phyloP scores from a whole-genome alignment of 2,113 vertebrate genomes.

The Willisornis vidua region DNA sequence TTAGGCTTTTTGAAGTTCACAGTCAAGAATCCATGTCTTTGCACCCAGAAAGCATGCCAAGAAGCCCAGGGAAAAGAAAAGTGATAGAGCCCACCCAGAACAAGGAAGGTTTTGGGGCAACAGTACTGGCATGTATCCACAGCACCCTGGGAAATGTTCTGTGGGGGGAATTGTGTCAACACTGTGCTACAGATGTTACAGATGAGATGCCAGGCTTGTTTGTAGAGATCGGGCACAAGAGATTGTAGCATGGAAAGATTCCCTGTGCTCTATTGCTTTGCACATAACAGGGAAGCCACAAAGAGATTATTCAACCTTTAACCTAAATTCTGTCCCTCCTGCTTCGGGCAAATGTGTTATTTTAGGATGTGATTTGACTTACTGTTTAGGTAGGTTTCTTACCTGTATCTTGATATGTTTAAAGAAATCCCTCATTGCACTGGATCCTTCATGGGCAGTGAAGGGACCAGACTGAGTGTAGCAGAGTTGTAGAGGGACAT shows the following conservation, averaged over 20 bases:
- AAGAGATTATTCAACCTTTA: not conserved
- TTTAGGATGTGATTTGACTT: not conserved
- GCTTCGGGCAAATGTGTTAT: not conserved
- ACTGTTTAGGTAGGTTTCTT: not conserved
- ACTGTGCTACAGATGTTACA: not conserved
- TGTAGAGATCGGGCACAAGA: not conserved
- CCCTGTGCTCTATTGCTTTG: not conserved
- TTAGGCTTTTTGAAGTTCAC: not conserved
- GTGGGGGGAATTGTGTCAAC: not conserved
- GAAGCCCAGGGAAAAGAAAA: not conserved
- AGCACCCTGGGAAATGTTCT: rapidly evolving
- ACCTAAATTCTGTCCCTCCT: not conserved
- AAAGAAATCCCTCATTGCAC: not conserved
- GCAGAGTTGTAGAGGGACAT: not conserved
- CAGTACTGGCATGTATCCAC: not conserved
- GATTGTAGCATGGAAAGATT: not conserved
- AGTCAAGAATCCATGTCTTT: not conserved
- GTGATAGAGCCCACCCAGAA: not conserved
- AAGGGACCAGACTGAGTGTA: not conserved
- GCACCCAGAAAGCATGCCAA: not conserved
- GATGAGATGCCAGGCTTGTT: not conserved
- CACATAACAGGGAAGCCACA: not conserved
- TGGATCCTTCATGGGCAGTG: not conserved
- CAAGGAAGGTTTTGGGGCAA: not conserved
- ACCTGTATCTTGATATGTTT: not conserved